phyloP scores from a whole-genome alignment of 2,113 vertebrate species.

The Sorex fumeus region DNA sequence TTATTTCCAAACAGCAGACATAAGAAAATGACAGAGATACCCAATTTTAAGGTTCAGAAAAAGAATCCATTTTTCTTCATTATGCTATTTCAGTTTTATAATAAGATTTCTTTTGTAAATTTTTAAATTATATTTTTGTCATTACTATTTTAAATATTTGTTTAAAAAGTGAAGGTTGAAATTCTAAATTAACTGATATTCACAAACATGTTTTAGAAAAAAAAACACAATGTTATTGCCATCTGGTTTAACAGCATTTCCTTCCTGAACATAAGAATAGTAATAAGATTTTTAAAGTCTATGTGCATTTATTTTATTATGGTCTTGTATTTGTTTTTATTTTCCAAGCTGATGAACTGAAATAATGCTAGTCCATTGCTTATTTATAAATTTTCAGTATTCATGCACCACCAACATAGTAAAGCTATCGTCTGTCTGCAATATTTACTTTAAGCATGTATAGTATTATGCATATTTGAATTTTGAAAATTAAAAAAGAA shows the following conservation, averaged over 20 bases:
- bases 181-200: slow-evolving; percentile 55
- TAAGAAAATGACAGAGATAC: background rate
- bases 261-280: background rate
- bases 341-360: slow-evolving; percentile 73
- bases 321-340: slow-evolving; percentile 42
- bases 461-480: background rate
- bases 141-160: slow-evolving; percentile 35
- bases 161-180: slow-evolving; percentile 44
- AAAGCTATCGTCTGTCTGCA: slow-evolving; percentile 67
- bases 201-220: slow-evolving; percentile 2
- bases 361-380: slow-evolving; percentile 59
- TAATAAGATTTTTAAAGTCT: slow-evolving; percentile 59
- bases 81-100: background rate
- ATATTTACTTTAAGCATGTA: slow-evolving; percentile 54
- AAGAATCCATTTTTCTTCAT: background rate
- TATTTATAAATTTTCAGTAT: slow-evolving; percentile 69
- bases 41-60: background rate
- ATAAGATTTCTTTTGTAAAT: background rate
- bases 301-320: background rate
- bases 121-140: background rate
- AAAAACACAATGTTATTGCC: background rate
- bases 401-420: slow-evolving; percentile 52
- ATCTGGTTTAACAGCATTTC: slow-evolving; percentile 58
- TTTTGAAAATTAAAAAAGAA: slow-evolving; percentile 48
- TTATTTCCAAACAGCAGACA: background rate